These are phyloP conservation scores for Myotis planiceps DNA, from an alignment of 2,797 vertebrate species.

Conservation along the genomic window DNA sequence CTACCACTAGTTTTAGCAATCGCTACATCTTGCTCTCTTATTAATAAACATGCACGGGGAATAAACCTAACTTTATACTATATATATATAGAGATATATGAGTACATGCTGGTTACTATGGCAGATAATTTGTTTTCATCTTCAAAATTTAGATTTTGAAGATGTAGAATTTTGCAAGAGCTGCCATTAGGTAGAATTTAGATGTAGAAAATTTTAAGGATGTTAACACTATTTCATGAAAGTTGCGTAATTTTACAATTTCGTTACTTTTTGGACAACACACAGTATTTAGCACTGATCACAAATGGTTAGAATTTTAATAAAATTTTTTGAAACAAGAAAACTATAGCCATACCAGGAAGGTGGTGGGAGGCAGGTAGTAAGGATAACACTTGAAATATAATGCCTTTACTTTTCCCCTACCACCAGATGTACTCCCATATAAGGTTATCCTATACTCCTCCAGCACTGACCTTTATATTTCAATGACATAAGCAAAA, in stretches of 20 bases:
- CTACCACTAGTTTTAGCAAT: background rate
- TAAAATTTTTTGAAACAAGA: background rate
- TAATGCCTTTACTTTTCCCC: background rate
- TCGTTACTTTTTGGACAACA: slow-evolving; percentile 20
- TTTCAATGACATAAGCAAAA: slow-evolving; percentile 22
- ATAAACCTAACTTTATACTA: background rate
- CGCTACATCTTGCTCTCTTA: background rate
- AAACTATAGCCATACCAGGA: background rate
- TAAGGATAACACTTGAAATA: background rate
- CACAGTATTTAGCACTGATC: background rate
- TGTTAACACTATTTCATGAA: background rate
- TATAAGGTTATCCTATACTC: background rate
- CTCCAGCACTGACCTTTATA: background rate
- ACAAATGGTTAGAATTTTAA: background rate
- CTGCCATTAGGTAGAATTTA: background rate
- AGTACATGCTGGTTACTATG: background rate
- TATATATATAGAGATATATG: background rate
- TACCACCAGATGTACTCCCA: background rate
- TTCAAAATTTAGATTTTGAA: background rate
- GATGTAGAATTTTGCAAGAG: too few species aligned
- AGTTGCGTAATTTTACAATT: background rate
- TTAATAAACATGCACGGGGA: background rate
- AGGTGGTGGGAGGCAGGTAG: background rate
- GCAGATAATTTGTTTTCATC: background rate
- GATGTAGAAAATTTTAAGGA: background rate